phyloP scores from a whole-genome alignment of 2,797 vertebrate species.

The Epinephelus coioides region DNA sequence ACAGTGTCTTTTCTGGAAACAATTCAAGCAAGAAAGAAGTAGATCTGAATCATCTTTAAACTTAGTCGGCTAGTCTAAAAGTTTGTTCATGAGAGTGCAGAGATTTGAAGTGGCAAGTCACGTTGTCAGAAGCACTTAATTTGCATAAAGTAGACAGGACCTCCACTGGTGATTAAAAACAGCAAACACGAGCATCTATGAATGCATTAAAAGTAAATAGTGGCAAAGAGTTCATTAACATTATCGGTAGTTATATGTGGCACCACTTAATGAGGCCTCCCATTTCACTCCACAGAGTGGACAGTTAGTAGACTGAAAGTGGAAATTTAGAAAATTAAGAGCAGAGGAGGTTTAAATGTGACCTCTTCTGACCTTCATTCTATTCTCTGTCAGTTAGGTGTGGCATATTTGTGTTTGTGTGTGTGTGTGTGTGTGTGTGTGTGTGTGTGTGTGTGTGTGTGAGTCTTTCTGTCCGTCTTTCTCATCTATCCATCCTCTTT shows the following conservation, averaged over 20 bases:
- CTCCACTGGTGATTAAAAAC: conserved; percentile 51
- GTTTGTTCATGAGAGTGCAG: conserved; percentile 35
- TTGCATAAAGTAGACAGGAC: conserved; percentile 69
- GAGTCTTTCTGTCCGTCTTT: conserved; percentile 46
- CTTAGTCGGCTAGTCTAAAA: conserved; percentile 10
- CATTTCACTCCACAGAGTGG: conserved; percentile 36
- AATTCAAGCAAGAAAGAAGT: conserved; percentile 17
- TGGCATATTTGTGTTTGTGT: conserved; percentile 26
- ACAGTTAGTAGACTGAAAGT: conserved; percentile 42
- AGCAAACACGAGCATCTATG: conserved; percentile 54
- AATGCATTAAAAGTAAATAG: conserved; percentile 62
- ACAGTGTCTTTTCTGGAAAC: conserved; percentile 1
- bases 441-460: conserved; percentile 34
- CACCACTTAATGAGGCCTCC: conserved; percentile 50
- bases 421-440: conserved; percentile 41
- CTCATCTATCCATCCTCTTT: conserved; percentile 47
- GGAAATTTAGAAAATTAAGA: conserved; percentile 47
- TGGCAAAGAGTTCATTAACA: conserved; percentile 63
- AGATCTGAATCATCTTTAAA: conserved; percentile 18
- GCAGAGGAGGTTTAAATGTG: conserved; percentile 42
- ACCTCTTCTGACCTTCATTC: conserved; percentile 68
- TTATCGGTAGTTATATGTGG: conserved; percentile 57
- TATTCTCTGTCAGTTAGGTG: conserved; percentile 20
- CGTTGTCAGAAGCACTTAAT: conserved; percentile 32
- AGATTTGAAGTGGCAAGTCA: conserved; percentile 38